These are phyloP conservation scores for Drosophila multiciliata DNA, from an alignment of 2,888 invertebrate genomes.

Conservation along the genomic window DNA sequence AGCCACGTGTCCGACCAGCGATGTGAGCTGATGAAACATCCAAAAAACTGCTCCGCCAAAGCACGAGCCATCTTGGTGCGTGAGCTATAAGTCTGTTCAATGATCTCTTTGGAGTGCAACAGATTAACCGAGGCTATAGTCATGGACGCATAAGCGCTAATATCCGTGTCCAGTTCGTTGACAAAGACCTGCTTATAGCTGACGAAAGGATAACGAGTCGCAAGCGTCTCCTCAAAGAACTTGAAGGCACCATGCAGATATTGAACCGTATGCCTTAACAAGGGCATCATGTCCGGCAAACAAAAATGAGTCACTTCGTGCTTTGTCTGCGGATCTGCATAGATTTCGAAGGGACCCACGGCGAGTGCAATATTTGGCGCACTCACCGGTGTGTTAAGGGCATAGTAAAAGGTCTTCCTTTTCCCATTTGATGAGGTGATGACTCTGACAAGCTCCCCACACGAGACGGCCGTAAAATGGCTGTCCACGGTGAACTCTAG, in stretches of 20 bases:
- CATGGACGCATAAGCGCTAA: slow-evolving; percentile 97
- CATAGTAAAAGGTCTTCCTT: slow-evolving; percentile 96
- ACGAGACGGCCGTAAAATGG: slow-evolving; percentile 96
- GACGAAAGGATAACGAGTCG: slow-evolving; percentile 97
- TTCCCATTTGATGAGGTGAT: slow-evolving; percentile 96
- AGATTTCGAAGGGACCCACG: slow-evolving; percentile 98
- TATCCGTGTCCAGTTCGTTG: slow-evolving; percentile 94
- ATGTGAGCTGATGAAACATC: slow-evolving; percentile 98
- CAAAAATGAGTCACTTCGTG: slow-evolving; percentile 99
- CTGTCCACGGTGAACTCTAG: slow-evolving; percentile 98
- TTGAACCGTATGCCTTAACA: slow-evolving; percentile 95
- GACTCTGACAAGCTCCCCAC: slow-evolving; percentile 97
- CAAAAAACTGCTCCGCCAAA: slow-evolving; percentile 99
- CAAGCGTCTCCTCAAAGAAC: slow-evolving; percentile 98
- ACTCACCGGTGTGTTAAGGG: slow-evolving; percentile 95
- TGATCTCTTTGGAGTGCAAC: slow-evolving; percentile 94
- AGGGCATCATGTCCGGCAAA: slow-evolving; percentile 94
- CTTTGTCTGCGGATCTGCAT: slow-evolving; percentile 96
- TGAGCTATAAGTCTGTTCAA: slow-evolving; percentile 95
- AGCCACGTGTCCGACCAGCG: slow-evolving; percentile 99
- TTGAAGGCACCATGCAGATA: slow-evolving; percentile 97
- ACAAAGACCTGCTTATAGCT: slow-evolving; percentile 99
- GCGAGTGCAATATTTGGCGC: slow-evolving; percentile 99
- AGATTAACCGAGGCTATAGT: slow-evolving; percentile 96
- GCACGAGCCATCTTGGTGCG: slow-evolving; percentile 96